Evolutionary conservation across 2,113 vertebrate species (phyloP), one percentile per base, ranked within the genome.

Genomic region (Thunnus thynnus): DNA sequence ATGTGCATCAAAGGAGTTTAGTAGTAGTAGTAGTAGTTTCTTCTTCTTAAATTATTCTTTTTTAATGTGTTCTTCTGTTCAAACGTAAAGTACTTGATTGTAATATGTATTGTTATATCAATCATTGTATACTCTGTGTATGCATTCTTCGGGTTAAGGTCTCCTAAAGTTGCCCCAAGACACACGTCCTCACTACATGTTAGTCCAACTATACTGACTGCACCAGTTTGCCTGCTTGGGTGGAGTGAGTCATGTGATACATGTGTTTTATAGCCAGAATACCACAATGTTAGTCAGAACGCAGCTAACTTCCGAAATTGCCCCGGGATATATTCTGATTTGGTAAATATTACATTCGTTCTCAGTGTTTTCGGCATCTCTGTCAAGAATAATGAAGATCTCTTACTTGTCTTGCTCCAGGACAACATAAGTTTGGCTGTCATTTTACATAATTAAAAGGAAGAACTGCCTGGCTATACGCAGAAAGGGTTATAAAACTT

Each of bases 371-470:
- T 36, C 46, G 36, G 44, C 55, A 14, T 20, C 16, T 12, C 44
- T 46, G 61, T 72, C 46, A 63, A 7, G 36, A 71, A 78, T 64
- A 73, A 90, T 80, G 56, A 72, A 83, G 74, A 75, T 48, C 69
- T 85, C 72, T 66, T 57, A 30, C 47, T 81, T 27, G 66, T 75
- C 52, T 82, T 77, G 74, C 87, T 44, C 36, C 18, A 52, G 25
- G 16, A 81, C 57, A 79, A 64, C 76, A 70, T 62, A 65, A 16
- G 48, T 73, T 50, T 84, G 58, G 67, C 69, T 88, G 89, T 85
- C 86, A 72, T 78, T 88, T 82, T 13, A 30, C 36, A 61, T 82
- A 83, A 87, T 91, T 83, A 89, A 87, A 85, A 76, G 64, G 44
- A 56, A 52, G 68, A 69, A 52, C 18, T 65, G 54, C 68, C 51